Evolutionary conservation across 2,797 vertebrate genomes (phyloP).

Genomic region (Amphiprion clarkii): DNA sequence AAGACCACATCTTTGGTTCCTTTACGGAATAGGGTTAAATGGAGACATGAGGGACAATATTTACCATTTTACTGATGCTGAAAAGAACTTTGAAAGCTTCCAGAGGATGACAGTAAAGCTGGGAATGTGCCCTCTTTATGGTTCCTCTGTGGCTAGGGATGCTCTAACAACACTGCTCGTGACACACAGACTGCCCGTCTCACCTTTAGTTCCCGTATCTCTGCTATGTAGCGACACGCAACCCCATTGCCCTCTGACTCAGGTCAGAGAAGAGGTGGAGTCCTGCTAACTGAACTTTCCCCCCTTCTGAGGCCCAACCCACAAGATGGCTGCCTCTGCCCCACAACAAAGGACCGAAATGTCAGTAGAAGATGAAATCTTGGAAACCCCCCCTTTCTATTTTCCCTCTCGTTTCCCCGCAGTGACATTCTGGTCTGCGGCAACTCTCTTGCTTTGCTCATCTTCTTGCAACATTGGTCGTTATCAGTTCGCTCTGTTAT

Average conservation of each 20-base stretch:
- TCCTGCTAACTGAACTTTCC: conserved; percentile 59
- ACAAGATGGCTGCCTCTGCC: conserved; percentile 52
- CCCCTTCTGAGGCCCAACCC: conserved; percentile 40
- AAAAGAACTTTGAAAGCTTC: conserved; percentile 44
- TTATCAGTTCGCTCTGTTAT: conserved; percentile 82
- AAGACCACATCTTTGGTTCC: conserved; percentile 21
- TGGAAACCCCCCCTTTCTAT: conserved; percentile 54
- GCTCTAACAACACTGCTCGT: conserved; percentile 23
- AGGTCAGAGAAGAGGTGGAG: conserved; percentile 65
- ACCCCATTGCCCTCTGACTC: conserved; percentile 58
- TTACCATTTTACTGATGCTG: conserved; percentile 65
- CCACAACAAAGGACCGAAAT: conserved; percentile 75
- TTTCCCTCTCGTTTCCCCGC: conserved; percentile 63
- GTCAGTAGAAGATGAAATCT: conserved; percentile 44
- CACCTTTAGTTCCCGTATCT: conserved; percentile 53
- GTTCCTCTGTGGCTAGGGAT: conserved; percentile 46
- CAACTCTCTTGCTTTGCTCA: conserved; percentile 60
- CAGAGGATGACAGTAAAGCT: conserved; percentile 48
- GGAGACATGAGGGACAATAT: conserved; percentile 75
- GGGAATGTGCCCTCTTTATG: conserved; percentile 69
- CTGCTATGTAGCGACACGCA: conserved; percentile 41
- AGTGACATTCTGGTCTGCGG: conserved; percentile 75
- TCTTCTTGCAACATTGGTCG: conserved; percentile 59
- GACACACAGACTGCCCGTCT: conserved; percentile 64
- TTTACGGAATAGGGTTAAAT: conserved; percentile 49